Evolutionary conservation across 1,140 invertebrate species (phyloP).

Genomic region (Pseudomyrmex concolor): DNA sequence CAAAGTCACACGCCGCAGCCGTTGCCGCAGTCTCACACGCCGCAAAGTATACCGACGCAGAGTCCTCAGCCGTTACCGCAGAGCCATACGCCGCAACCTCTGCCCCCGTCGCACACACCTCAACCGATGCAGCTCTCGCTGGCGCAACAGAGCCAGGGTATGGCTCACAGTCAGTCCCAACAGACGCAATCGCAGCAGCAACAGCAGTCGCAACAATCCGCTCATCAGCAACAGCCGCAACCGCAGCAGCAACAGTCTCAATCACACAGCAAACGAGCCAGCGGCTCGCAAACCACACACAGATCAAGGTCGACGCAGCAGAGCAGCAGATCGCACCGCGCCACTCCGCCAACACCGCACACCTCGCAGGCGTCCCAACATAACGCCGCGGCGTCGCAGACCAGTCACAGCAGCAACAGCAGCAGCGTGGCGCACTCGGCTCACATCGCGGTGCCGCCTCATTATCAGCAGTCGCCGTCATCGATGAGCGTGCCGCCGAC

Average conservation of each 20-base stretch:
- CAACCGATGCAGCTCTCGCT: conserved; percentile 79
- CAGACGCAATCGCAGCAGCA: conserved; percentile 79
- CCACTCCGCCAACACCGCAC: conserved; percentile 79
- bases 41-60: conserved; percentile 76
- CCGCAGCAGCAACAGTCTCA: conserved; percentile 81
- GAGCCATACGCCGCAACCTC: conserved; percentile 85
- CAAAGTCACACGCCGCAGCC: conserved; percentile 81
- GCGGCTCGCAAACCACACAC: conserved; percentile 81
- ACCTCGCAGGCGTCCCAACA: conserved; percentile 75
- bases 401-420: conserved; percentile 73
- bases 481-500: conserved; percentile 78
- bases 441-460: conserved; percentile 79
- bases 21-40: conserved; percentile 75
- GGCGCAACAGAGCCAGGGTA: conserved; percentile 74
- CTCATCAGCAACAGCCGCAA: conserved; percentile 78
- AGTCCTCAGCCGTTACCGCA: conserved; percentile 81
- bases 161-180: conserved; percentile 82
- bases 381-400: conserved; percentile 65
- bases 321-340: conserved; percentile 77
- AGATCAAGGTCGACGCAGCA: conserved; percentile 81
- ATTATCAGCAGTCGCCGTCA: conserved; percentile 82
- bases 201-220: conserved; percentile 79
- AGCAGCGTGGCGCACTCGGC: conserved; percentile 70
- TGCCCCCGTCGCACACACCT: conserved; percentile 83
- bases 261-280: conserved; percentile 81